phyloP scores from a whole-genome alignment of 2,888 invertebrate species.

The Sabellastarte sp. region DNA sequence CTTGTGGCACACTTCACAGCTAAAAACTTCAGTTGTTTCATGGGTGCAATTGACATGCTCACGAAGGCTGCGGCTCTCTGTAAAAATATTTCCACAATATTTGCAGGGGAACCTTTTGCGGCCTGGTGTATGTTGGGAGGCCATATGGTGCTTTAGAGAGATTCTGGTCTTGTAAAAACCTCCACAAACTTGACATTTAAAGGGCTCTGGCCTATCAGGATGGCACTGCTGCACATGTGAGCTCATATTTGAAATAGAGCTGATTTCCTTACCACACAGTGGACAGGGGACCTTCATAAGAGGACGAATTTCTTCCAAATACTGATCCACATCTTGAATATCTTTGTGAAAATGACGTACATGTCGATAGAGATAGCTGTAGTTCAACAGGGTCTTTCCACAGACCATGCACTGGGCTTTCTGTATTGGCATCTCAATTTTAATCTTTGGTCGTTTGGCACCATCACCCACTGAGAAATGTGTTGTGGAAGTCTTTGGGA shows the following conservation, averaged over 20 bases:
- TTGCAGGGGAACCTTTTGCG: constrained; percentile 9
- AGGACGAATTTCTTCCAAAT: constrained; percentile 22
- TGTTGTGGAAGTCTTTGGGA: not conserved
- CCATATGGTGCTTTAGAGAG: constrained; percentile 19
- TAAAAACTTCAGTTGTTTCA: constrained; percentile 17
- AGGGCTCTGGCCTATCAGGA: constrained; percentile 2
- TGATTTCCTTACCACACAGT: constrained; percentile 16
- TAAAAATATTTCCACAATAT: constrained; percentile 13
- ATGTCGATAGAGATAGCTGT: constrained; percentile 21
- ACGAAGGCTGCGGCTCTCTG: constrained; percentile 14
- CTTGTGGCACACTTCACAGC: constrained; percentile 19
- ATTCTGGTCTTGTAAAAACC: constrained; percentile 15
- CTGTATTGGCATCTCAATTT: not conserved
- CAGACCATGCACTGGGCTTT: constrained; percentile 15
- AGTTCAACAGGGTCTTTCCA: constrained; percentile 12
- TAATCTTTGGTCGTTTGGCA: not conserved
- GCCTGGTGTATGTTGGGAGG: constrained; percentile 11
- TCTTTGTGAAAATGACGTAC: constrained; percentile 15
- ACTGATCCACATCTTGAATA: constrained; percentile 5
- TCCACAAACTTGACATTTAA: constrained; percentile 12
- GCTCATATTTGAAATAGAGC: constrained; percentile 11
- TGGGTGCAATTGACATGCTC: constrained; percentile 23
- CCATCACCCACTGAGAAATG: not conserved
- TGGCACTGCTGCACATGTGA: constrained; percentile 22
- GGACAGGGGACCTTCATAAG: constrained; percentile 21